Conservation (phyloP, 2,797 vertebrate genomes). For the Fistularia commersonii region DNA sequence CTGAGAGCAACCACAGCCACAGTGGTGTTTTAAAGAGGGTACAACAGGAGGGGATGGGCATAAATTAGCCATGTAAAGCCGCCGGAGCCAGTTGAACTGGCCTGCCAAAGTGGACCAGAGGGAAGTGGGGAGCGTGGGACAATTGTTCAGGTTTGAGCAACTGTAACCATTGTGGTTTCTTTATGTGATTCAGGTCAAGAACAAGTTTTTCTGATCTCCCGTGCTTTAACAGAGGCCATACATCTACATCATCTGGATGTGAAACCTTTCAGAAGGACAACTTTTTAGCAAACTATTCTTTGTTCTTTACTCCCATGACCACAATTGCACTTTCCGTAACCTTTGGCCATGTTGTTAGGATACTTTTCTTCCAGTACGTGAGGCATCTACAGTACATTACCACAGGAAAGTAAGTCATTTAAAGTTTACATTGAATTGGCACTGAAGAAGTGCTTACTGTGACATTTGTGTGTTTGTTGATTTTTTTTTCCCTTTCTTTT, state of each 20-base stretch:
- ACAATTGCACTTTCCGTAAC: too few species aligned
- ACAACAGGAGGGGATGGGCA: slow-evolving; percentile 45
- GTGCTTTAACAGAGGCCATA: slow-evolving; percentile 36
- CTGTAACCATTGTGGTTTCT: slow-evolving; percentile 43
- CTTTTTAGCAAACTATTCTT: too few species aligned
- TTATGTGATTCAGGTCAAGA: slow-evolving; percentile 50
- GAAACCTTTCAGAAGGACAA: slow-evolving; percentile 12
- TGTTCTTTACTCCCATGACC: too few species aligned
- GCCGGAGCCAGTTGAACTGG: slow-evolving; percentile 33
- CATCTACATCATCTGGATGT: slow-evolving; percentile 46
- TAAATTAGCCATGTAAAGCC: slow-evolving; percentile 58
- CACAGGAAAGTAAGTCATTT: too few species aligned
- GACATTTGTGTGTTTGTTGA: too few species aligned
- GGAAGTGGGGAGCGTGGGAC: slow-evolving; percentile 50
- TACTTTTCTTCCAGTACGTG: too few species aligned
- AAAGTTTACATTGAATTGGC: too few species aligned
- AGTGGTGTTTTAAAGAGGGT: slow-evolving; percentile 55
- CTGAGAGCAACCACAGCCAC: slow-evolving; percentile 32
- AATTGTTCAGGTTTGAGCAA: slow-evolving; percentile 26
- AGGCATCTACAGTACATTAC: too few species aligned
- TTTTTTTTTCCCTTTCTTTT: too few species aligned
- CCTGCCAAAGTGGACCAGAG: slow-evolving; percentile 39
- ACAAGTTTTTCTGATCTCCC: slow-evolving; percentile 38
- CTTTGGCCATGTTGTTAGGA: too few species aligned
- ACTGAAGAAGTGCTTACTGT: too few species aligned